phyloP scores from a whole-genome alignment of 2,888 invertebrate species.

The Lycaena phlaeas region DNA sequence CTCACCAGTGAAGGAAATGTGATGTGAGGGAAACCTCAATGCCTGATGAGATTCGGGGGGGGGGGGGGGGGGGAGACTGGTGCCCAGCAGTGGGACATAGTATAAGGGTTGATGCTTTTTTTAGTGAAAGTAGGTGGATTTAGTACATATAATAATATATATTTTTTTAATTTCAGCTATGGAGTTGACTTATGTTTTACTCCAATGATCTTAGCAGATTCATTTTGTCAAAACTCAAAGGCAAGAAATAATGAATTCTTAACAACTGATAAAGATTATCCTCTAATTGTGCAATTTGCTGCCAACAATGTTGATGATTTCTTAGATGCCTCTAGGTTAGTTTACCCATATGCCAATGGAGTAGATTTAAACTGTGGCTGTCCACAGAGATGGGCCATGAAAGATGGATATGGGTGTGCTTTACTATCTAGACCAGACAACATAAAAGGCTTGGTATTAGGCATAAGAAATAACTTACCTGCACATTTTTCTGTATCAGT shows the following conservation, averaged over 20 bases:
- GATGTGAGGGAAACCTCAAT: too few relatives aligned
- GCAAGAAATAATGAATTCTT: slow-evolving; percentile 89
- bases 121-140: too few relatives aligned
- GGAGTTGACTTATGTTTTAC: slow-evolving; percentile 93
- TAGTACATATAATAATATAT: background rate
- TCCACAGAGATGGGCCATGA: slow-evolving; percentile 95
- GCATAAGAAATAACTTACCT: slow-evolving; percentile 81
- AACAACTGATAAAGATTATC: slow-evolving; percentile 82
- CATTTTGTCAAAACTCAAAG: slow-evolving; percentile 90
- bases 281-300: slow-evolving; percentile 95
- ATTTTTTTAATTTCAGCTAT: slow-evolving; percentile 70
- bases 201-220: slow-evolving; percentile 97
- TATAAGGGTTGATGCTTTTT: too few relatives aligned
- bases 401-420: slow-evolving; percentile 91
- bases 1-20: too few relatives aligned
- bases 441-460: slow-evolving; percentile 84
- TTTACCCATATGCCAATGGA: slow-evolving; percentile 89
- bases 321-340: slow-evolving; percentile 86
- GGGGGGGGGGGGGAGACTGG: too few relatives aligned
- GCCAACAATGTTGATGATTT: slow-evolving; percentile 88
- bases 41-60: too few relatives aligned
- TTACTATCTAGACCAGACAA: slow-evolving; percentile 87
- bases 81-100: too few relatives aligned
- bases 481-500: slow-evolving; percentile 89
- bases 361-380: slow-evolving; percentile 98